phyloP scores from a whole-genome alignment of 2,797 vertebrate species.

The Meriones psammophilus region DNA sequence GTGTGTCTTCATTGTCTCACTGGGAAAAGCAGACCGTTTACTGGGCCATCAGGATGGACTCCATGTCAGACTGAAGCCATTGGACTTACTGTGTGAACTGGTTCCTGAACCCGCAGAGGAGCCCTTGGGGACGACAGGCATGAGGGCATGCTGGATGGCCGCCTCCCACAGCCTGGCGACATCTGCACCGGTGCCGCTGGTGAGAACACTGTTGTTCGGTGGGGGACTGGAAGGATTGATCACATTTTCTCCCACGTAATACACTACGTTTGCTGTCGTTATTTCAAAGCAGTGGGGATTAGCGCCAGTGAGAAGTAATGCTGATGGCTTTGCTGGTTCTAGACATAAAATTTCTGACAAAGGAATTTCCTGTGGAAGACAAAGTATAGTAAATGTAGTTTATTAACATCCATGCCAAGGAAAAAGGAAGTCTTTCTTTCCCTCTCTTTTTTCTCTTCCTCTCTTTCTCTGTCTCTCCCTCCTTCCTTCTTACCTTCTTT shows the following conservation, averaged over 20 bases:
- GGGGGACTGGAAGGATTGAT: constrained; percentile 86
- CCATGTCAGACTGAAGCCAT: not conserved
- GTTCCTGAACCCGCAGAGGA: constrained; percentile 90
- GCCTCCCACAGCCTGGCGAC: constrained; percentile 97
- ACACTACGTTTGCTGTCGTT: constrained; percentile 93
- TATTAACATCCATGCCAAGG: constrained; percentile 4
- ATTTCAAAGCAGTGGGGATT: constrained; percentile 98
- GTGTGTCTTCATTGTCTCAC: not conserved
- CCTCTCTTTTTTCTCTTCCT: too few relatives aligned
- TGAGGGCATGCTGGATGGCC: constrained; percentile 97
- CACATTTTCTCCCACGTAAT: constrained; percentile 96
- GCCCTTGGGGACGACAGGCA: constrained; percentile 97
- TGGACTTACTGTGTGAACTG: constrained; percentile 93
- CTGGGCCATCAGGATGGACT: not conserved
- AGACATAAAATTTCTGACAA: constrained; percentile 97
- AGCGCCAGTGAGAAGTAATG: constrained; percentile 92
- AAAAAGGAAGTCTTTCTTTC: not conserved
- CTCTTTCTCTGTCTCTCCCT: not conserved
- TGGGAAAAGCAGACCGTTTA: not conserved
- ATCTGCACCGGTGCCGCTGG: constrained; percentile 93
- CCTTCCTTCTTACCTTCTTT: not conserved
- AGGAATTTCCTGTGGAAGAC: constrained; percentile 94
- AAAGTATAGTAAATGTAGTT: constrained; percentile 16
- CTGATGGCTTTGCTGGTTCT: constrained; percentile 93
- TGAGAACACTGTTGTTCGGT: constrained; percentile 89